Evolutionary conservation across 2,113 vertebrate species (phyloP).

Genomic region (Actenoides hombroni): DNA sequence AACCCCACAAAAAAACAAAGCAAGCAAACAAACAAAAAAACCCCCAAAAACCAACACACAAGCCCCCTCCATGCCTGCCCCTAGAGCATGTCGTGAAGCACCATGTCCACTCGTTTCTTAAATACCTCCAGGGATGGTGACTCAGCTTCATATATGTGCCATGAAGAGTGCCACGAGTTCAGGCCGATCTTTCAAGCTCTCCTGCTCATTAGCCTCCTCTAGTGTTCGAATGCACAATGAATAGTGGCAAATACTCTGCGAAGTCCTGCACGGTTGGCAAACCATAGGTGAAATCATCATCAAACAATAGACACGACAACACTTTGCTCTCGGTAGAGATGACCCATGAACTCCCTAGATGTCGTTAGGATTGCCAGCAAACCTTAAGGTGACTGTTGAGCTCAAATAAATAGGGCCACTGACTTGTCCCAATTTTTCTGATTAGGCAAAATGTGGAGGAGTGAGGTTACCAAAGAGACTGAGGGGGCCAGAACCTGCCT

Average conservation of each 20-base stretch:
- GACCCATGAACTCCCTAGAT: not conserved
- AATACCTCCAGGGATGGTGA: no score
- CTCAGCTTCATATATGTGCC: not conserved
- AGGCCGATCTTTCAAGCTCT: not conserved
- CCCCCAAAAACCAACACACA: no score
- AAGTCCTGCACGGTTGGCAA: not conserved
- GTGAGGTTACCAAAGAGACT: rapidly evolving
- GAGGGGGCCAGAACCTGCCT: not conserved
- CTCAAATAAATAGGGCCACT: not conserved
- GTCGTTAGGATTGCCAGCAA: not conserved
- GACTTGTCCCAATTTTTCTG: not conserved
- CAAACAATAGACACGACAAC: not conserved
- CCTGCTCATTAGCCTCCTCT: not conserved
- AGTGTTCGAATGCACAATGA: not conserved
- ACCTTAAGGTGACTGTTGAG: not conserved
- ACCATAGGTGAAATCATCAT: not conserved
- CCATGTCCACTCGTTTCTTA: no score
- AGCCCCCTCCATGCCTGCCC: no score
- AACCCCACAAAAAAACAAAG: no score
- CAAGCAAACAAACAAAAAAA: no score
- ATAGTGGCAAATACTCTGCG: not conserved
- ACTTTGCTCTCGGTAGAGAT: not conserved
- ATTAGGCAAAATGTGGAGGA: not conserved
- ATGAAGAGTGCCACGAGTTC: not conserved
- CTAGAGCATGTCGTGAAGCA: no score